Evolutionary conservation across 2,113 vertebrate genomes (phyloP).

Genomic region (Rattus norvegicus): DNA sequence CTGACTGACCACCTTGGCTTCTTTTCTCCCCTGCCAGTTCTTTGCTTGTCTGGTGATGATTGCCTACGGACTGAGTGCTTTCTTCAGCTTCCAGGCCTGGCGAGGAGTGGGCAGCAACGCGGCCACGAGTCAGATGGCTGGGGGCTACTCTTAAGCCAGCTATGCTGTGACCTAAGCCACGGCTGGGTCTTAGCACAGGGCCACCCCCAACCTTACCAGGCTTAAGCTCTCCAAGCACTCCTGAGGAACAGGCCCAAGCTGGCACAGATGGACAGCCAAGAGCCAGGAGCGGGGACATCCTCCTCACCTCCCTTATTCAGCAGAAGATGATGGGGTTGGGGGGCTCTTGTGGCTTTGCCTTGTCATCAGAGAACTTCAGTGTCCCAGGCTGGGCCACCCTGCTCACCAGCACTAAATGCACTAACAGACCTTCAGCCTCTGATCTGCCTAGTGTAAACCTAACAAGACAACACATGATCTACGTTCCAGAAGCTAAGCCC

Average conservation of each 20-base stretch:
- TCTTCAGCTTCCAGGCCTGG: slow-evolving; percentile 93
- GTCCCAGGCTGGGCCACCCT: neutral
- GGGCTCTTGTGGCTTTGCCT: neutral
- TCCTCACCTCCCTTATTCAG: slow-evolving; percentile 2
- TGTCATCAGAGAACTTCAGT: neutral
- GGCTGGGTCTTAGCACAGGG: neutral
- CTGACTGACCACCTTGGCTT: neutral
- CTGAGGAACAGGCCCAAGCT: neutral
- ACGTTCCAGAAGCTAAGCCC: neutral
- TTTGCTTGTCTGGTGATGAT: slow-evolving; percentile 90
- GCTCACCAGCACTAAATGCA: slow-evolving; percentile 78
- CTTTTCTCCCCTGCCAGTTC: slow-evolving; percentile 87
- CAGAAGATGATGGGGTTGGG: slow-evolving; percentile 39
- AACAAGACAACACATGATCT: slow-evolving; percentile 21
- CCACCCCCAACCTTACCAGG: neutral
- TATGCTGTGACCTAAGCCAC: neutral
- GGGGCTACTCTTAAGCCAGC: slow-evolving; percentile 83
- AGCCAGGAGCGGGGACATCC: neutral
- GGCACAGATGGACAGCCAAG: neutral
- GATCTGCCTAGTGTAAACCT: slow-evolving; percentile 40
- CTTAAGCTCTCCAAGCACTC: neutral
- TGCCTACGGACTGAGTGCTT: slow-evolving; percentile 88
- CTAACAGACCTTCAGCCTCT: slow-evolving; percentile 75
- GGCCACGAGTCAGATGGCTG: slow-evolving; percentile 87
- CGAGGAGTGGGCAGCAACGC: slow-evolving; percentile 89